phyloP scores from a whole-genome alignment of 1,140 invertebrate species.

The Lasaia peninsularis region DNA sequence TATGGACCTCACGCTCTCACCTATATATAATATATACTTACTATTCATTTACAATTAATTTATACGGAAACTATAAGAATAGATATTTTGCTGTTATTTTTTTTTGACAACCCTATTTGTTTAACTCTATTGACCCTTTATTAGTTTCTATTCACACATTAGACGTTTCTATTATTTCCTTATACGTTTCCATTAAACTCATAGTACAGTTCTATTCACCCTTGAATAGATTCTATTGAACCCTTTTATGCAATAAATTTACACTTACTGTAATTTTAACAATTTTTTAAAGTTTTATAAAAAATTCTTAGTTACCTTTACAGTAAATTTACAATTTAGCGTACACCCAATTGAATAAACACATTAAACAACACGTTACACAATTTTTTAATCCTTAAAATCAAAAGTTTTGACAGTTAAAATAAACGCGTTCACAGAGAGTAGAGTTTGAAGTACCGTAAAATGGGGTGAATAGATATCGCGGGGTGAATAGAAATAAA shows the following conservation, averaged over 20 bases:
- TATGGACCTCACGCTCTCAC: too few relatives aligned
- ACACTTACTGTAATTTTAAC: constrained; percentile 1
- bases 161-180: constrained; percentile 3
- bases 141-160: constrained; percentile 1
- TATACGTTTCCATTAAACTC: not conserved
- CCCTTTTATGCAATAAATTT: constrained; percentile 4
- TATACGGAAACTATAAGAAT: not conserved
- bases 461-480: too few relatives aligned
- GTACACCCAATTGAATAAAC: too few relatives aligned
- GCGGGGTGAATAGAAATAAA: too few relatives aligned
- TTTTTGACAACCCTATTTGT: constrained; percentile 11
- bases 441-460: too few relatives aligned
- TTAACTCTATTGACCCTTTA: constrained; percentile 8
- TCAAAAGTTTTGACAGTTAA: too few relatives aligned
- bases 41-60: too few relatives aligned
- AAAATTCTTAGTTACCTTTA: not conserved
- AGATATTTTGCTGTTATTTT: not conserved
- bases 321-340: not conserved
- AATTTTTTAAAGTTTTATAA: constrained; percentile 4
- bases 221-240: constrained; percentile 4
- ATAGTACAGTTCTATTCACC: constrained; percentile 6
- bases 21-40: too few relatives aligned
- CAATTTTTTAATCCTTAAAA: too few relatives aligned
- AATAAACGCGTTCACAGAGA: too few relatives aligned
- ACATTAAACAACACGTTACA: too few relatives aligned